Base-by-base conservation (phyloP, 2,797 vertebrate genomes). In the Capromys pilorides region DNA sequence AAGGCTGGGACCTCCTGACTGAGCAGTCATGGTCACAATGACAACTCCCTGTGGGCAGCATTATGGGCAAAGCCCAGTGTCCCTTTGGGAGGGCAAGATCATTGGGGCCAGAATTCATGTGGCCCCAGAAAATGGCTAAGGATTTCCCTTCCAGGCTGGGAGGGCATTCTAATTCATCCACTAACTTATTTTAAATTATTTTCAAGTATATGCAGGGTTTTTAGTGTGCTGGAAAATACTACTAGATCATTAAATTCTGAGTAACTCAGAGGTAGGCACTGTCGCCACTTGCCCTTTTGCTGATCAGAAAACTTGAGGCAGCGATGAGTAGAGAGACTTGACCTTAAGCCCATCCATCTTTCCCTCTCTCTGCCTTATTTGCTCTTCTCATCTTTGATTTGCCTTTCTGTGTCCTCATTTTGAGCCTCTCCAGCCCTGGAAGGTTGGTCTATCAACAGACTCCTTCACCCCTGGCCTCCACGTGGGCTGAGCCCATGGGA, bases 41-140 rank as follows among this genome's bases (percentile, higher is more conserved):
- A 45, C 54, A 88, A 59, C 69, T 57, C 67, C 13, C 51, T 87
- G 79, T 59, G 33, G 82, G n/a, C 2, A 54, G 61, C 31, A 26
- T 73, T 18, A 19, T 79, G 69, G 59, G 41, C 24, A 94, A 67
- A 84, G 54, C 61, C 26, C 41, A 57, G 24, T 22, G 19, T 86
- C 41, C 51, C 59, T 49, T 2, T 10, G 41, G 36, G 64, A 82
- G 45, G 62, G 66, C 12, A 62, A 6, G 6, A 31, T 45, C n/a
- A 51, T 33, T 39, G 67, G 91, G 94, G 83, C 57, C 49, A 77
- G 90, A 71, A 73, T 59, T 94, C 57, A 82, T 61, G 33, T 49
- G 3, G 6, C 66, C 0, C 0, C 45, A 62, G 71, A 51, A 73
- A 73, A 92, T 78, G 90, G n/a, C 6, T 66, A 81, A 82, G 10